Evolutionary conservation across 2,113 vertebrate genomes (phyloP).

Genomic region (Campylomormyrus tamandua): DNA sequence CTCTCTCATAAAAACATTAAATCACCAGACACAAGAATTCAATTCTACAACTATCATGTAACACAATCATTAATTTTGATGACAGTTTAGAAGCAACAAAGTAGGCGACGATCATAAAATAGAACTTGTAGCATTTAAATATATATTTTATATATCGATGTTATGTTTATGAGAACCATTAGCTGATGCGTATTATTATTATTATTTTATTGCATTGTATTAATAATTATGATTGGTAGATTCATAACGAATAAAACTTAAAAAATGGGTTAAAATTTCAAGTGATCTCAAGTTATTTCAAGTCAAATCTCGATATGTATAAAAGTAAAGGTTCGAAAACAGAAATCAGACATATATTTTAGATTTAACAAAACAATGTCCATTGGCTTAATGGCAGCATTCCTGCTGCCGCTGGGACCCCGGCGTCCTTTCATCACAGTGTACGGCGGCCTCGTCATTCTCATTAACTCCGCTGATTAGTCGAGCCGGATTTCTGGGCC

Average conservation of each 20-base stretch:
- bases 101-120: neutral
- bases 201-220: neutral
- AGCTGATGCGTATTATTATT: neutral
- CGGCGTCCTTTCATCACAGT: neutral
- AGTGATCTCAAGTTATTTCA: neutral
- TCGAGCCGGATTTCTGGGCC: slow-evolving; percentile 29
- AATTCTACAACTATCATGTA: neutral
- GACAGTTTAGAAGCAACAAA: neutral
- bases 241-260: neutral
- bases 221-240: neutral
- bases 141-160: neutral
- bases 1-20: neutral
- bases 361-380: neutral
- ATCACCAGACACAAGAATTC: neutral
- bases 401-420: neutral
- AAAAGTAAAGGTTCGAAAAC: neutral
- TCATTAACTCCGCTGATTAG: slow-evolving; percentile 25
- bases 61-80: neutral
- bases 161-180: neutral
- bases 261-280: neutral
- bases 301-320: neutral
- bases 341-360: neutral
- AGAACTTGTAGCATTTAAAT: neutral
- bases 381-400: neutral
- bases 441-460: neutral